These are phyloP conservation scores for Aproaerema taeniolella DNA, from an alignment of 2,888 invertebrate genomes.

Conservation along the genomic window DNA sequence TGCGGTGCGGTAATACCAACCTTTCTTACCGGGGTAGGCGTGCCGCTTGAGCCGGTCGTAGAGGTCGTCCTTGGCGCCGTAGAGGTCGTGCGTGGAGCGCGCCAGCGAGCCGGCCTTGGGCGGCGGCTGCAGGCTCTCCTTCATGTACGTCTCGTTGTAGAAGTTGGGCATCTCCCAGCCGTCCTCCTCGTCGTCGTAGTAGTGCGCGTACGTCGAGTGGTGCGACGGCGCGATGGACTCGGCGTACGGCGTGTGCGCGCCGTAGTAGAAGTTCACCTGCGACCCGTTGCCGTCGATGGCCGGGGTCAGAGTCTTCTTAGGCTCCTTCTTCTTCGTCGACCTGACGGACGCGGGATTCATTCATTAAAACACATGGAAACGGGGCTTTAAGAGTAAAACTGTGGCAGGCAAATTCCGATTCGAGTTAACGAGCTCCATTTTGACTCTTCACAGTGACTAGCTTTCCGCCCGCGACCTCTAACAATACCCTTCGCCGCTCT, in stretches of 20 bases:
- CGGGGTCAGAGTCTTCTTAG: slow-evolving; percentile 92
- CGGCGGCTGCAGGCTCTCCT: slow-evolving; percentile 91
- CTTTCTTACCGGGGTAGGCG: slow-evolving; percentile 96
- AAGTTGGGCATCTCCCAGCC: slow-evolving; percentile 99
- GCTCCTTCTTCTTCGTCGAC: slow-evolving; percentile 91
- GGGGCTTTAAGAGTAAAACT: no score
- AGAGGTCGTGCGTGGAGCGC: slow-evolving; percentile 94
- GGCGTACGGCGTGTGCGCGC: slow-evolving; percentile 95
- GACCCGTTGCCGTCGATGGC: slow-evolving; percentile 95
- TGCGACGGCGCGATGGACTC: slow-evolving; percentile 97
- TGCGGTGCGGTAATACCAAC: slow-evolving; percentile 83
- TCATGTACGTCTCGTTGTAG: slow-evolving; percentile 97
- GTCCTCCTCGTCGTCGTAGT: slow-evolving; percentile 96
- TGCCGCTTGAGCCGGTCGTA: slow-evolving; percentile 97
- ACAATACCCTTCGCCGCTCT: no score
- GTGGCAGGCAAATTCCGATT: no score
- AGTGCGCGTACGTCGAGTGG: slow-evolving; percentile 96
- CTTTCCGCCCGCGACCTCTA: no score
- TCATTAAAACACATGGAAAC: no score
- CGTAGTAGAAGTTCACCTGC: slow-evolving; percentile 97
- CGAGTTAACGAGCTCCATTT: no score
- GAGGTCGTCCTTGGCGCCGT: slow-evolving; percentile 96
- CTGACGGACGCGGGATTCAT: slow-evolving; percentile 70
- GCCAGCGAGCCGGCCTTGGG: slow-evolving; percentile 96
- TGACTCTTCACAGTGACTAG: no score